Evolutionary conservation across 2,888 invertebrate species (phyloP), one percentile per base, ranked within the genome.

Genomic region (Syrista parreyssii): DNA sequence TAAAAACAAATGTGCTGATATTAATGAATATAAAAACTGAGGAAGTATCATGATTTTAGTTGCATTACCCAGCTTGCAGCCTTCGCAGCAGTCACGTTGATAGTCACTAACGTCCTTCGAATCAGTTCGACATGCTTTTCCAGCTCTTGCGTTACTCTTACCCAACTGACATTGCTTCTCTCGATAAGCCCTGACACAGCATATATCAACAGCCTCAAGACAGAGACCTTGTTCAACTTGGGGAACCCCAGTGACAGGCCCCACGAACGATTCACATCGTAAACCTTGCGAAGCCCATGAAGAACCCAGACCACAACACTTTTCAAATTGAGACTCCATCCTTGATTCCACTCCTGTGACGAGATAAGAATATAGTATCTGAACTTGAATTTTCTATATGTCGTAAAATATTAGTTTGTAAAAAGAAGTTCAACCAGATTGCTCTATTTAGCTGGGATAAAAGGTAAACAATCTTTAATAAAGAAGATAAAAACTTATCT

Each of bases 121-220:
- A 23, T 77, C 77, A 4, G 77, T 81, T 12, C 83, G 83, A 79
- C 93, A 93, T 35, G 89, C 90, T 15, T 88, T 82, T 12, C 92
- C 93, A 68, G 90, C 86, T 76, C 92, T 91, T 1, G 94, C 94
- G 76, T 92, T 92, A 40, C 89, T 87, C 82, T 93, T 93, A 3
- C 94, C 94, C 76, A 89, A 86, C 32, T 91, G 89, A 84, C 94
- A 94, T 81, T 93, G 92, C 73, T 89, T 86, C 81, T 93, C 92
- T 82, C 93, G 93, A 81, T 84, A 92, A 84, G 85, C 83, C 75
- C 85, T 84, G 3, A 86, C 92, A 88, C 95, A 95, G 86, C 95
- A 96, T 55, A 95, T 93, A 77, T 93, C 93, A 34, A 94, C 92
- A 0, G 94, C 93, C n/a, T 94, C 93, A 69, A 94, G 88, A 83